Conservation (phyloP, 2,888 invertebrate species). For the Melitaea athalia region DNA sequence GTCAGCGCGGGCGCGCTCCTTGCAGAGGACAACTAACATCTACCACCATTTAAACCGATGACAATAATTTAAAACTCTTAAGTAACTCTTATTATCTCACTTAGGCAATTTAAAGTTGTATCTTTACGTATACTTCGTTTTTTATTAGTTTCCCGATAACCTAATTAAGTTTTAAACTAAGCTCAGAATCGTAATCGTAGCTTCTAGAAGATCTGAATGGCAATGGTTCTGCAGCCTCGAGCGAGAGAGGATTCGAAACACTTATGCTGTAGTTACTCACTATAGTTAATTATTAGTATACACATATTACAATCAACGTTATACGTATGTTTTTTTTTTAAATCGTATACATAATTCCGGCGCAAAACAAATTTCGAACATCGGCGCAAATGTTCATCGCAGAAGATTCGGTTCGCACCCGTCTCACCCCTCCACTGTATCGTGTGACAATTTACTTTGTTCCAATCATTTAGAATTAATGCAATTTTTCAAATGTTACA, state of each 20-base stretch:
- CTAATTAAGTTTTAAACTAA: conserved; percentile 75
- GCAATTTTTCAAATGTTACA: conserved; percentile 62
- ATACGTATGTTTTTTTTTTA: conserved; percentile 76
- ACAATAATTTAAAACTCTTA: conserved; percentile 81
- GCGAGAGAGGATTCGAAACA: conserved; percentile 38
- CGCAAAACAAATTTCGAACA: conserved; percentile 73
- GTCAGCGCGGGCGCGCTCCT: conserved; percentile 64
- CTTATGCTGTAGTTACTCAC: conserved; percentile 61
- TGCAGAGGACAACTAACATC: conserved; percentile 77
- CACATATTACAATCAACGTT: conserved; percentile 82
- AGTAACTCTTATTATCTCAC: conserved; percentile 79
- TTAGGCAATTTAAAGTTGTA: conserved; percentile 82
- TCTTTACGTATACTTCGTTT: conserved; percentile 82
- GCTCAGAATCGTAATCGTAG: conserved; percentile 67
- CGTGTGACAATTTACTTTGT: conserved; percentile 46
- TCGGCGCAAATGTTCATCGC: conserved; percentile 64
- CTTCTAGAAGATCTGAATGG: conserved; percentile 48
- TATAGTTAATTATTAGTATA: conserved; percentile 77
- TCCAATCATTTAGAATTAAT: conserved; percentile 51
- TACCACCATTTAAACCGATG: conserved; percentile 77
- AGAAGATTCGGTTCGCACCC: conserved; percentile 66
- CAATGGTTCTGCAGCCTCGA: conserved; percentile 39
- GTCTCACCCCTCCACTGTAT: conserved; percentile 79
- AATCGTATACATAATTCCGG: conserved; percentile 82
- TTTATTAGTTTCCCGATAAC: conserved; percentile 71